Conservation (phyloP, 2,113 vertebrate genomes). For the Oryzias woworae region DNA sequence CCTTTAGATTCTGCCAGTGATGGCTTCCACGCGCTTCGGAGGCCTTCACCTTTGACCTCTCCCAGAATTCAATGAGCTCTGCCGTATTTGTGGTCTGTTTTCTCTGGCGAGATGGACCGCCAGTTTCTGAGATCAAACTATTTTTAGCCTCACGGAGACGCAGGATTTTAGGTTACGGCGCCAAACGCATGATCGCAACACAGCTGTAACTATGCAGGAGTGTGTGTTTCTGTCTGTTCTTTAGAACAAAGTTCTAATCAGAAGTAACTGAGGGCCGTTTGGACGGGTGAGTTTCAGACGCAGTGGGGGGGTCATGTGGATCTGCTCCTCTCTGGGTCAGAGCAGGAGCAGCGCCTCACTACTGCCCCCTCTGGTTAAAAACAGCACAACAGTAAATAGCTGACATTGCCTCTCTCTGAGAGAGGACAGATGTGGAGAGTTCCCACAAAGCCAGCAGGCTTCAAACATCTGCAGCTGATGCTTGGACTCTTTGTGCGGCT, state of each 20-base stretch:
- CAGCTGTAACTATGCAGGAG: conserved; percentile 60
- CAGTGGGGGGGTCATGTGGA: conserved; percentile 13
- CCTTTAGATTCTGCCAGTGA: too few species aligned
- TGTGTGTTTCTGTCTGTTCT: conserved; percentile 40
- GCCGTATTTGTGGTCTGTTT: too few species aligned
- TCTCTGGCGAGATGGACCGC: too few species aligned
- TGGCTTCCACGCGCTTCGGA: too few species aligned
- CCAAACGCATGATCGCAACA: conserved; percentile 57
- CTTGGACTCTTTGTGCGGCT: too few species aligned
- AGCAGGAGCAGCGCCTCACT: conserved; percentile 15
- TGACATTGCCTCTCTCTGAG: conserved; percentile 45
- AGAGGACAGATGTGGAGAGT: conserved; percentile 6
- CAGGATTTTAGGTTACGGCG: conserved; percentile 19
- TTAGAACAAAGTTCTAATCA: too few species aligned
- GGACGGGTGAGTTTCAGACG: too few species aligned
- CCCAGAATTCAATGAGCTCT: too few species aligned
- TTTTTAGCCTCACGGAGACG: conserved; percentile 35
- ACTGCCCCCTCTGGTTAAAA: conserved; percentile 58
- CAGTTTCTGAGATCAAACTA: too few species aligned
- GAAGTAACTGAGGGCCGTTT: too few species aligned
- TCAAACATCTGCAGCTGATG: neutral
- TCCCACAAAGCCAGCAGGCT: conserved; percentile 6
- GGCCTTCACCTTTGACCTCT: too few species aligned
- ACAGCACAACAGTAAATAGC: conserved; percentile 20
- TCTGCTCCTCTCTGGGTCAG: conserved; percentile 21